A percentile compares a stretch with the other conserved stretches of the same genome.
These are phyloP conservation scores for Jordanella pulchra DNA, from an alignment of 2,797 vertebrate species.

Conservation along the genomic window DNA sequence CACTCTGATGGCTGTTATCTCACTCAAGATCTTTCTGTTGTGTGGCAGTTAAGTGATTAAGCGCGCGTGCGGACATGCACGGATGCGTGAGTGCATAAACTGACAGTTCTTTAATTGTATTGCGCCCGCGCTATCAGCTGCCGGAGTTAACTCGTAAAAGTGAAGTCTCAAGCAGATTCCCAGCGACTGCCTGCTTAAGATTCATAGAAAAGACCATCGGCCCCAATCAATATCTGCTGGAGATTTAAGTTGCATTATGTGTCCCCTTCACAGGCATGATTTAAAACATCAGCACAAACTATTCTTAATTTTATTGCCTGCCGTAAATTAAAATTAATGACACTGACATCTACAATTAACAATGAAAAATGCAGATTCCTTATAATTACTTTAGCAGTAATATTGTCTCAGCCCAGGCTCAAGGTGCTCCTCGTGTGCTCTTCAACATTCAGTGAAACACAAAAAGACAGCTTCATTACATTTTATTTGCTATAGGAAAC, in stretches of 20 bases:
- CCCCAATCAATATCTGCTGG: slow-evolving; percentile 87
- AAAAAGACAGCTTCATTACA: slow-evolving; percentile 99
- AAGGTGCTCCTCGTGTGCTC: slow-evolving; percentile 96
- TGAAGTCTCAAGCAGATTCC: slow-evolving; percentile 84
- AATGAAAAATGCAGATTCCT: slow-evolving; percentile 99
- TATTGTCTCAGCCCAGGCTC: slow-evolving; percentile 96
- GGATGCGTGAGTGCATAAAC: slow-evolving; percentile 42
- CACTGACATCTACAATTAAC: slow-evolving; percentile 99
- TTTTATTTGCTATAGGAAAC: slow-evolving; percentile 99
- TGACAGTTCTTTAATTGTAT: slow-evolving; percentile 80
- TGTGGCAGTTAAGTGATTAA: slow-evolving; percentile 62
- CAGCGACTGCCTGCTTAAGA: slow-evolving; percentile 84
- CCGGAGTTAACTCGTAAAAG: slow-evolving; percentile 80
- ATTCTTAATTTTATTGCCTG: slow-evolving; percentile 99
- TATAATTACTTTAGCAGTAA: slow-evolving; percentile 99
- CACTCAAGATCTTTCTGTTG: slow-evolving; percentile 50
- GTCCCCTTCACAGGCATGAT: slow-evolving; percentile 90
- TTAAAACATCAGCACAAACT: slow-evolving; percentile 99
- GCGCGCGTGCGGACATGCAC: slow-evolving; percentile 16
- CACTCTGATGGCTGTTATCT: slow-evolving; percentile 56
- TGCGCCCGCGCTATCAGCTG: slow-evolving; percentile 70
- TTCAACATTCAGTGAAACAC: slow-evolving; percentile 97
- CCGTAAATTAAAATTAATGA: slow-evolving; percentile 99
- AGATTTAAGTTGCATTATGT: slow-evolving; percentile 88
- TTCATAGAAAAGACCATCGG: slow-evolving; percentile 86